Conservation (phyloP, 2,888 invertebrate genomes). For the Drosophila anomalata region DNA sequence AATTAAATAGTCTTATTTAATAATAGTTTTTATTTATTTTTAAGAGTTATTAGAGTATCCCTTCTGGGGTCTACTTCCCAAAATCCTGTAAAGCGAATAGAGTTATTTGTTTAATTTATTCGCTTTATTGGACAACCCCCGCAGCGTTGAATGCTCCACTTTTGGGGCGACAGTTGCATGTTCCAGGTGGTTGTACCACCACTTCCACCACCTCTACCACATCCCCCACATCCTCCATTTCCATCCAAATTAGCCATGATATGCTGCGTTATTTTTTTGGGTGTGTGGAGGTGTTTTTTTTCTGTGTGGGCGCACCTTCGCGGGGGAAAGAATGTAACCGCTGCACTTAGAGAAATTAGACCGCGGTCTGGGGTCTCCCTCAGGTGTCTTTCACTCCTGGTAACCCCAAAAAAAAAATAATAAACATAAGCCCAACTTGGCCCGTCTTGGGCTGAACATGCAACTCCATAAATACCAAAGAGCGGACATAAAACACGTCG, state of each 20-base stretch:
- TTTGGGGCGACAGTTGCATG: slow-evolving; percentile 35
- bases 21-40: background rate
- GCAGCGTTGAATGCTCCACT: slow-evolving; percentile 48
- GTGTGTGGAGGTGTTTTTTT: slow-evolving; percentile 13
- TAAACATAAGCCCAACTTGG: slow-evolving; percentile 29
- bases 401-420: slow-evolving; percentile 13
- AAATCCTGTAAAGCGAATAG: background rate
- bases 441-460: slow-evolving; percentile 58
- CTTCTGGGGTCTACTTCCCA: background rate
- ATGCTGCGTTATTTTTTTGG: slow-evolving; percentile 37
- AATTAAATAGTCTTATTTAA: too few relatives aligned
- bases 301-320: slow-evolving; percentile 64
- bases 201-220: background rate
- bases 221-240: slow-evolving; percentile 15
- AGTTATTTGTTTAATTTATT: slow-evolving; percentile 6
- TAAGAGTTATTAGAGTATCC: background rate
- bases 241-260: slow-evolving; percentile 55
- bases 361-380: slow-evolving; percentile 19
- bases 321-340: slow-evolving; percentile 26
- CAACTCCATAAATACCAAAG: slow-evolving; percentile 65
- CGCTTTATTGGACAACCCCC: slow-evolving; percentile 32
- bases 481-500: slow-evolving; percentile 54
- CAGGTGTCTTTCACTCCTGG: slow-evolving; percentile 5
- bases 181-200: slow-evolving; percentile 52
- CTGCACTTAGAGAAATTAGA: slow-evolving; percentile 57